Conservation (phyloP, 2,888 invertebrate species). For the Trissolcus brochymenae region DNA sequence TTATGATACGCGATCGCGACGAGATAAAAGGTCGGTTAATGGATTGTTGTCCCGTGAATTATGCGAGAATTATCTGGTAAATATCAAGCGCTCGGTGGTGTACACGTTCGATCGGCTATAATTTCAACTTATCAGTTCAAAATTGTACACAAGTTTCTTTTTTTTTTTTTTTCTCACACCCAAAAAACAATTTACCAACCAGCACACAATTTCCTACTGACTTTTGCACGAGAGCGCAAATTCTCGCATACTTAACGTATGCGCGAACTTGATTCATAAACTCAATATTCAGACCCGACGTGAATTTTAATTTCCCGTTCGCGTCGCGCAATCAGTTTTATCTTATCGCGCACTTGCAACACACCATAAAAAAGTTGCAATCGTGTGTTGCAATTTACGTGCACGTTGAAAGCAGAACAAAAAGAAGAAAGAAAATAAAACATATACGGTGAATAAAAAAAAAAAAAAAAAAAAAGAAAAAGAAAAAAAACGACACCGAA, state of each 20-base stretch:
- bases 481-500: too few species aligned
- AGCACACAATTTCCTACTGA: too few species aligned
- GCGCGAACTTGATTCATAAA: too few species aligned
- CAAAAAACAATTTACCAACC: too few species aligned
- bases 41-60: constrained; percentile 10
- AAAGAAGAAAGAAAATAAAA: not conserved
- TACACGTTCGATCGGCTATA: too few species aligned
- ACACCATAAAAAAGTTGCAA: constrained; percentile 2
- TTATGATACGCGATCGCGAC: constrained; percentile 14
- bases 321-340: not conserved
- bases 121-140: too few species aligned
- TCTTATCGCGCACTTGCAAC: constrained; percentile 1
- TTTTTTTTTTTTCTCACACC: too few species aligned
- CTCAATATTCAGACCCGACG: not conserved
- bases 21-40: constrained; percentile 17
- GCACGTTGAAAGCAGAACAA: not conserved
- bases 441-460: not conserved
- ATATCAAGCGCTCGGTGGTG: not conserved
- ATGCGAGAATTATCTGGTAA: not conserved
- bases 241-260: too few species aligned
- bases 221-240: too few species aligned
- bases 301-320: not conserved
- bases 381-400: not conserved
- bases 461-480: not conserved
- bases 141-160: too few species aligned